Conservation (phyloP, 1,140 invertebrate species). For the Latrodectus geometricus region DNA sequence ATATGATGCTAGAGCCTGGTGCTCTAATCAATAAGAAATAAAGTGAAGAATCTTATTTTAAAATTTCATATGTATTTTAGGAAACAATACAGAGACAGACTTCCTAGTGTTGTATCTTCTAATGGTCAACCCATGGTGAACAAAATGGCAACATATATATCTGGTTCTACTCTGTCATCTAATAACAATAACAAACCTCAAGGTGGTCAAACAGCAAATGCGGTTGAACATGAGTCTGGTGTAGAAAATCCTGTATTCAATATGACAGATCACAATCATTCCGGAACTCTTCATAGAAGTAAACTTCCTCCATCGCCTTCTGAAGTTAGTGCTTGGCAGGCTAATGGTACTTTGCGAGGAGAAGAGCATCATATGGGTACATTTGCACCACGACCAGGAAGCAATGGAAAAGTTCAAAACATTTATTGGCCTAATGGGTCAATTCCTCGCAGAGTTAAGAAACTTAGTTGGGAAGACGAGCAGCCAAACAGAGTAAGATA, state of each 20-base stretch:
- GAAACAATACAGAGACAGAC: conserved; percentile 65
- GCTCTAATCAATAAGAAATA: too few species aligned
- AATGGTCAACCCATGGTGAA: conserved; percentile 63
- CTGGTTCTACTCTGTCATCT: conserved; percentile 50
- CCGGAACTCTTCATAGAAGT: conserved; percentile 38
- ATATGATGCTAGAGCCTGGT: too few species aligned
- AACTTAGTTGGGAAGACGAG: conserved; percentile 81
- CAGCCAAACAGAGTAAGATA: conserved; percentile 58
- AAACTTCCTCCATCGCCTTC: conserved; percentile 41
- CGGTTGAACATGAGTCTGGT: conserved; percentile 28
- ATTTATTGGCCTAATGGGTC: conserved; percentile 72
- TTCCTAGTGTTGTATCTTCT: conserved; percentile 62
- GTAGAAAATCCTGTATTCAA: conserved; percentile 65
- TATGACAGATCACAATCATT: conserved; percentile 51
- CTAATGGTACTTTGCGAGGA: conserved; percentile 18
- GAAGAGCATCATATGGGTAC: conserved; percentile 43
- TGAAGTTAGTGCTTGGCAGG: conserved; percentile 56
- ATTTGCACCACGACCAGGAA: conserved; percentile 18
- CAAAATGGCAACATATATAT: conserved; percentile 64
- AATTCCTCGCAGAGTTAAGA: conserved; percentile 77
- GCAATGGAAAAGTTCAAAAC: conserved; percentile 61
- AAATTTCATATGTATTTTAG: conserved; percentile 45
- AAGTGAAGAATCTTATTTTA: too few species aligned
- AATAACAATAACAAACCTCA: conserved; percentile 56
- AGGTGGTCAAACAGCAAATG: conserved; percentile 22